phyloP scores from a whole-genome alignment of 2,888 invertebrate species.

The Exephanes ischioxanthus region DNA sequence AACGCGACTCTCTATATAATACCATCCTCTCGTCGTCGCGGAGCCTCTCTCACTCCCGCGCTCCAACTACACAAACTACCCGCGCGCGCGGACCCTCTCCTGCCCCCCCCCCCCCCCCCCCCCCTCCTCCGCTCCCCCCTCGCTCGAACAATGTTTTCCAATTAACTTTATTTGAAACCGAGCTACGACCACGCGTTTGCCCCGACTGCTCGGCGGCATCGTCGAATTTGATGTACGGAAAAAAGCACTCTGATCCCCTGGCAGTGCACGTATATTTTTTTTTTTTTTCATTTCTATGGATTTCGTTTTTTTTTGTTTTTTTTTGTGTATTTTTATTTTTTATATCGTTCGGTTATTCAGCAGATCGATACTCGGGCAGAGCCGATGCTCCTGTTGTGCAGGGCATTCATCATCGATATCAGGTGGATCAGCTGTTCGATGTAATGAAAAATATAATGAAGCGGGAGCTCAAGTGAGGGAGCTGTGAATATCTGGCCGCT shows the following conservation, averaged over 20 bases:
- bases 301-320: constrained; percentile 29
- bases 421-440: constrained; percentile 57
- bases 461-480: neutral
- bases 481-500: constrained; percentile 8
- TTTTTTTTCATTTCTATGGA: constrained; percentile 24
- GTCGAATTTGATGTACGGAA: constrained; percentile 73
- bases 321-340: constrained; percentile 16
- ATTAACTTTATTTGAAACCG: constrained; percentile 83
- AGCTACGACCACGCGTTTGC: constrained; percentile 74
- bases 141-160: constrained; percentile 80
- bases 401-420: constrained; percentile 63
- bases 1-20: constrained; percentile 27
- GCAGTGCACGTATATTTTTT: constrained; percentile 52
- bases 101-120: constrained; percentile 57
- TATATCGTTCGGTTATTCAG: constrained; percentile 43
- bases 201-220: constrained; percentile 68
- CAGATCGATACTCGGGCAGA: constrained; percentile 59
- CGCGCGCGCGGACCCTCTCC: constrained; percentile 53
- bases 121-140: constrained; percentile 55
- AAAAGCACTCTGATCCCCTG: constrained; percentile 71
- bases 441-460: constrained; percentile 62
- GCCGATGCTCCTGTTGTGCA: constrained; percentile 5
- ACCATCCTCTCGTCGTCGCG: constrained; percentile 55
- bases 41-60: constrained; percentile 34
- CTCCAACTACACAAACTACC: constrained; percentile 48